Base-by-base conservation (phyloP, 2,113 vertebrate species). In the Paradoxurus hermaphroditus region DNA sequence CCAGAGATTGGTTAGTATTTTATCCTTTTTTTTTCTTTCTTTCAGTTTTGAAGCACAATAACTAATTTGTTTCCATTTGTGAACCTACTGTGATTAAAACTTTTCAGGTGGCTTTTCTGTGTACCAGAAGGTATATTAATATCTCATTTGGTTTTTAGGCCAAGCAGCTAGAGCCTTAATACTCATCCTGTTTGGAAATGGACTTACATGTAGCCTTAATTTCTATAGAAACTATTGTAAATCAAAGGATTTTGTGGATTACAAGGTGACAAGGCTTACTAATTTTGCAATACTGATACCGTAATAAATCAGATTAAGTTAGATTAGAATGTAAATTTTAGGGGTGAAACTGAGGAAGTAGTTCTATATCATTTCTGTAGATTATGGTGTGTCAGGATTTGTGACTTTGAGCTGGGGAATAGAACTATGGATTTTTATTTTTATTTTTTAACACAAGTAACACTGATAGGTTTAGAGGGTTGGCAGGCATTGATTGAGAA, bases 1-100 rank as follows among this genome's bases (percentile, higher is more conserved):
- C 98, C 99, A 99, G 98, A 99, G 99, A 98, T 98, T 99, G 99
- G 99, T 99, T 97, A 99, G 99, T 98, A 95, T 96, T 95, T 91
- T 92, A 59, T 70, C 34, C 68, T 29, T 14, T 11, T 14, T 90
- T 49, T 31, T 53, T 19, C 19, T 27, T 23, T 19, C 3, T 16
- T 34, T 3, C 10, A 67, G 0, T 87, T 96, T 95, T 86, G 72
- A 96, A 96, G 79, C 75, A 68, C 41, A 92, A 44, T 94, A 89
- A 84, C 84, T 86, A 53, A 87, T 96, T 75, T 97, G 93, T 95
- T 79, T 95, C 65, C 39, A 41, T 89, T 96, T 85, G 78, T 97
- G 96, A 95, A 91, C 27, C 21, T 88, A 27, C 72, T 79, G 31
- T 87, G 78, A 68, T 84, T 79, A 75, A 34, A 92, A 96, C 94